A percentile compares a stretch with the other conserved stretches of the same genome.
Evolutionary conservation across 2,113 vertebrate genomes (phyloP).

Genomic region (Peromyscus polionotus): DNA sequence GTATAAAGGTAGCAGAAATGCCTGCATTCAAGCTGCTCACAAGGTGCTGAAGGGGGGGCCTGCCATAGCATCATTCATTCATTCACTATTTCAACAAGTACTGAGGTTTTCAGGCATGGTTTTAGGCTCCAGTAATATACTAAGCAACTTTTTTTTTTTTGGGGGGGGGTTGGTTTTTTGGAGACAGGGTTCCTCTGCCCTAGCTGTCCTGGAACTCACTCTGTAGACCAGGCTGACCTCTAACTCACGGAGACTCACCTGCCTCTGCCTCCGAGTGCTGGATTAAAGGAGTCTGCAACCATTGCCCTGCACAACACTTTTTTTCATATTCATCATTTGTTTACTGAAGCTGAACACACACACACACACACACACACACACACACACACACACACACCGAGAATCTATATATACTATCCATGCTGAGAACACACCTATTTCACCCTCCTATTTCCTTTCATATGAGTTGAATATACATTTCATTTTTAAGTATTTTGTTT

Average conservation of each 20-base stretch:
- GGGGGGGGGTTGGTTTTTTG: not conserved
- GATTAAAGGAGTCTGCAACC: not conserved
- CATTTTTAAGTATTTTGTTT: not conserved
- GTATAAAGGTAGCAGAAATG: not conserved
- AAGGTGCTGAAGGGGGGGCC: not conserved
- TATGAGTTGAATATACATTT: slow-evolving; percentile 1
- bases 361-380: not conserved
- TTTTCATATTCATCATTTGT: not conserved
- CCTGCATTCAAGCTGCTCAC: not conserved
- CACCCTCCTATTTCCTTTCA: not conserved
- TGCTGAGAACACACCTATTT: not conserved
- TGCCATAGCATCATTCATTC: not conserved
- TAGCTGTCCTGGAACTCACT: not conserved
- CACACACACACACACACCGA: not conserved
- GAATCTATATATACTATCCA: not conserved
- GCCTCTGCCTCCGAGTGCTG: not conserved
- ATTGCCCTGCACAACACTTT: not conserved
- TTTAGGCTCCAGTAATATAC: not conserved
- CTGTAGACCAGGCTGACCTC: not conserved
- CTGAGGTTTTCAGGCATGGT: not conserved
- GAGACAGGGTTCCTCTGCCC: not conserved
- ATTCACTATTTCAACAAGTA: not conserved
- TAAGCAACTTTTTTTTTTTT: not conserved
- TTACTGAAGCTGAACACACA: not conserved
- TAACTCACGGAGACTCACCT: not conserved